phyloP scores from a whole-genome alignment of 2,113 vertebrate genomes.

The Hydrochoerus hydrochaeris region DNA sequence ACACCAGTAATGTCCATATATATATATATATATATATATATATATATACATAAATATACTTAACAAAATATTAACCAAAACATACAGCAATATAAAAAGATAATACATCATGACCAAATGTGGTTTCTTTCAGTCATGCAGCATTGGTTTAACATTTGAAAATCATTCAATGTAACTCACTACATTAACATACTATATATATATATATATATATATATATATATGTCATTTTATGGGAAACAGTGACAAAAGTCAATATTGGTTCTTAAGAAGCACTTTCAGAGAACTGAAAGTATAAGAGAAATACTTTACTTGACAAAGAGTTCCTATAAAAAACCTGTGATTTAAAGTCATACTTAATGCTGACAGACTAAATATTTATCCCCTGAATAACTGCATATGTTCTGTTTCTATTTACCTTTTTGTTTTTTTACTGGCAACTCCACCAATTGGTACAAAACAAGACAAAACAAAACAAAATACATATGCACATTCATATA shows the following conservation, averaged over 20 bases:
- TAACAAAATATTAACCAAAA: not conserved
- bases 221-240: not conserved
- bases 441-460: not conserved
- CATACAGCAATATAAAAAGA: not conserved
- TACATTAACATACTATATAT: not conserved
- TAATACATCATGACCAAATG: not conserved
- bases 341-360: not conserved
- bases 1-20: not conserved
- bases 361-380: not conserved
- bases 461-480: not conserved
- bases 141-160: not conserved
- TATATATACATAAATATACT: not conserved
- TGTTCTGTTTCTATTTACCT: not conserved
- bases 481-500: not conserved
- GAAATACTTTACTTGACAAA: not conserved
- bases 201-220: not conserved
- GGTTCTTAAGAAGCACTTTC: not conserved
- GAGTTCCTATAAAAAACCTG: not conserved
- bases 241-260: not conserved
- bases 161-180: not conserved
- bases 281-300: not conserved
- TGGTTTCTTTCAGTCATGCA: not conserved
- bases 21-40: not conserved
- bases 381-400: not conserved
- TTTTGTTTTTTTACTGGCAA: not conserved